Evolutionary conservation across 2,797 vertebrate genomes (phyloP), one percentile per base, ranked within the genome.

Genomic region (Acanthurus lineatus): DNA sequence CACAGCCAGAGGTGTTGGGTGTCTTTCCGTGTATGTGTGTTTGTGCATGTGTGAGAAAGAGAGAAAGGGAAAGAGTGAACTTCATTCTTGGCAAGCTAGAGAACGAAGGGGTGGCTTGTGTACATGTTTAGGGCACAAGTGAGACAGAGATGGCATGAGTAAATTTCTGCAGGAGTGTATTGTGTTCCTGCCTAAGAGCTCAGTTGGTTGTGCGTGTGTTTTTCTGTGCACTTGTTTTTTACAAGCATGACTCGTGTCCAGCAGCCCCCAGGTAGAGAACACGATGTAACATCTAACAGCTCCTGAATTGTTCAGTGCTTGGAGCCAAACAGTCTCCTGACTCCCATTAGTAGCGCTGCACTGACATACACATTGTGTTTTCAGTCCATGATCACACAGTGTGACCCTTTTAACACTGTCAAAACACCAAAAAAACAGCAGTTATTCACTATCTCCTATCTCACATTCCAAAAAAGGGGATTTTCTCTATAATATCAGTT

Each of bases 241-340:
- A 51, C 28, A 72, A 59, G 42, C 71, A 54, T 76, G 77, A 67
- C 74, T 81, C 11, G 16, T 14, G 19, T 76, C 63, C 71, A 73
- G 70, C 67, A 73, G 79, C 83, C 82, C 22, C 44, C 76, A 88
- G 86, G 84, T 85, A 85, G 60, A 75, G 66, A 89, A 86, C 80
- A 83, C 54, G 1, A 72, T 89, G 88, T 76, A 72, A 79, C 74
- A 61, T 83, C 62, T 82, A 84, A 71, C 78, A 82, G 69, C 64
- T 65, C 73, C 76, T 76, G 73, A 83, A 86, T 83, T 14, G 40
- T 42, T 87, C 66, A 69, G 79, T 16, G 67, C 84, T 77, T 25
- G 52, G 60, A 81, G 87, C 79, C 79, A 73, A 81, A 58, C 80
- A 63, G 71, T 89, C 86, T 91, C 79, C 85, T 88, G 89, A 91